phyloP scores from a whole-genome alignment of 2,797 vertebrate species.

The Spondyliosoma cantharus region DNA sequence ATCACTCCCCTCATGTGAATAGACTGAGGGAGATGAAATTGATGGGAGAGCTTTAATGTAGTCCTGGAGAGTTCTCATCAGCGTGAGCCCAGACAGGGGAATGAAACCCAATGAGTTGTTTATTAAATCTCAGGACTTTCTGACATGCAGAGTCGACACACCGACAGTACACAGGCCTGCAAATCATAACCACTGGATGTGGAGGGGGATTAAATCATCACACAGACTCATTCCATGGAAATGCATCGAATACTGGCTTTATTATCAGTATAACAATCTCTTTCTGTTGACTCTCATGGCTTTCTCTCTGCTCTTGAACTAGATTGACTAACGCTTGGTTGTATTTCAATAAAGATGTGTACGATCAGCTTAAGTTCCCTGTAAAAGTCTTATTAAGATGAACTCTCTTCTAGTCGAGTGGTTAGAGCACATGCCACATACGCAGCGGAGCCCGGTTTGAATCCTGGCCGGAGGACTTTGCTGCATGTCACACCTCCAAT shows the following conservation, averaged over 20 bases:
- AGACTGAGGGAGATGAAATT: conserved; percentile 66
- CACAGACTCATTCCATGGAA: conserved; percentile 23
- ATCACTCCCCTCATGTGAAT: conserved; percentile 55
- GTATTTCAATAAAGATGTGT: background rate
- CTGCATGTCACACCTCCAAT: no score
- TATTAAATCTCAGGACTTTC: conserved; percentile 74
- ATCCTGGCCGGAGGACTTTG: no score
- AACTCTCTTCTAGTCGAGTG: background rate
- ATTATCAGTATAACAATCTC: conserved; percentile 17
- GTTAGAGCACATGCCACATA: no score
- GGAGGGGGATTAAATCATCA: conserved; percentile 50
- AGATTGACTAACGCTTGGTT: background rate
- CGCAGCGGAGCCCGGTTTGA: no score
- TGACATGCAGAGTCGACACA: conserved; percentile 54
- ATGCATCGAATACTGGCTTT: conserved; percentile 19
- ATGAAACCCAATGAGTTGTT: conserved; percentile 76
- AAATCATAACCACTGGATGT: conserved; percentile 24
- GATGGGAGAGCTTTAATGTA: conserved; percentile 70
- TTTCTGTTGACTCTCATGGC: conserved; percentile 5
- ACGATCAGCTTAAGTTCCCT: background rate
- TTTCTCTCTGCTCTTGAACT: background rate
- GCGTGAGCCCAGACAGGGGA: conserved; percentile 62
- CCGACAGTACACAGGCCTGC: conserved; percentile 46
- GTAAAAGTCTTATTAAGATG: background rate
- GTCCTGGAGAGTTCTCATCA: conserved; percentile 76